Conservation (phyloP, 2,797 vertebrate species). For the Lepus townsendii region DNA sequence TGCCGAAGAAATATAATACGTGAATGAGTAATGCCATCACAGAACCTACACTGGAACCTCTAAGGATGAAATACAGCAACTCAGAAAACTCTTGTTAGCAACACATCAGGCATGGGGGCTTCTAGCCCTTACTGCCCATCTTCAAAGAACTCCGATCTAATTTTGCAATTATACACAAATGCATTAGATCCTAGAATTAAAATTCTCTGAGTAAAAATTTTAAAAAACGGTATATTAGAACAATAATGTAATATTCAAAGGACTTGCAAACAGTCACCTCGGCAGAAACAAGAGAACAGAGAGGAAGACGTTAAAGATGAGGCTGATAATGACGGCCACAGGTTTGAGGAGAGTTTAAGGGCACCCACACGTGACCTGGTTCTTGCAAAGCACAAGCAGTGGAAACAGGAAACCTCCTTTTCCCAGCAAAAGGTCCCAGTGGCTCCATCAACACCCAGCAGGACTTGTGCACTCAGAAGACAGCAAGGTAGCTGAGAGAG, state of each 20-base stretch:
- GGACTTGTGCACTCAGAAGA: neutral
- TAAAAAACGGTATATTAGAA: conserved; percentile 65
- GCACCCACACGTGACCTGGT: neutral
- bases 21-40: conserved; percentile 67
- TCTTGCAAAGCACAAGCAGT: neutral
- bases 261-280: conserved; percentile 71
- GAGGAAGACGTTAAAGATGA: conserved; percentile 57
- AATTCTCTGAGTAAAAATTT: conserved; percentile 74
- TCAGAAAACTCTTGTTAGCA: conserved; percentile 61
- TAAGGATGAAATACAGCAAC: conserved; percentile 64
- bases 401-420: neutral
- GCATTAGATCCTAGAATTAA: conserved; percentile 78
- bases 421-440: neutral
- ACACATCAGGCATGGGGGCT: conserved; percentile 50
- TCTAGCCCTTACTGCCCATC: conserved; percentile 48
- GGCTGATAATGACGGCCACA: neutral
- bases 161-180: conserved; percentile 70
- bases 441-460: neutral
- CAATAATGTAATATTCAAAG: conserved; percentile 67
- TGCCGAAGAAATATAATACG: conserved; percentile 76
- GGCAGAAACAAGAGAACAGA: conserved; percentile 64
- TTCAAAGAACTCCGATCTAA: conserved; percentile 56
- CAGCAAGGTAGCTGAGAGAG: neutral
- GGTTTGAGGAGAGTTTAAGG: conserved; percentile 14
- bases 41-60: conserved; percentile 4